phyloP scores from a whole-genome alignment of 92 coral and sea anemone species.

The Micromussa lordhowensis region DNA sequence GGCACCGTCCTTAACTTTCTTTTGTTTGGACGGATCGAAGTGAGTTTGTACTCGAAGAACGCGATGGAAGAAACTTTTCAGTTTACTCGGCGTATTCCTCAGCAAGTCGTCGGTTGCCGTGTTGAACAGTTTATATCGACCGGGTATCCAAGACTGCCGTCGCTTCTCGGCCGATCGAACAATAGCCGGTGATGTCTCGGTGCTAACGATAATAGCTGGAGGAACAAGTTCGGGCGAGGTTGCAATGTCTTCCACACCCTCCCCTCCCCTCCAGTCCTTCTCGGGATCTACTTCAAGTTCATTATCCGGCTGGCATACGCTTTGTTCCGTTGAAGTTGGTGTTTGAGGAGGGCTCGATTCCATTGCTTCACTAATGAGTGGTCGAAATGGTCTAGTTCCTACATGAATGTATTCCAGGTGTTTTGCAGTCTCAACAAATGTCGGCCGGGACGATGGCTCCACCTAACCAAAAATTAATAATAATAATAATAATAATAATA shows the following conservation, averaged over 20 bases:
- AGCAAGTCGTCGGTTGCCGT: constrained; percentile 92
- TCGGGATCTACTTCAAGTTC: not conserved
- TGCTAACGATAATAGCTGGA: constrained; percentile 38
- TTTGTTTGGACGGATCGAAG: constrained; percentile 36
- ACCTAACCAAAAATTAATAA: constrained; percentile 52
- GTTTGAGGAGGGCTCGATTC: not conserved
- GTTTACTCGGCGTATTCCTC: constrained; percentile 87
- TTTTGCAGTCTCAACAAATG: constrained; percentile 69
- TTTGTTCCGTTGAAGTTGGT: not conserved
- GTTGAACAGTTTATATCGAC: constrained; percentile 88
- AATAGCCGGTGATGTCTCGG: constrained; percentile 18
- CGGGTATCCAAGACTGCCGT: constrained; percentile 74
- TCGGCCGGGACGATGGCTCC: constrained; percentile 77
- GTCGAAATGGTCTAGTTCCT: constrained; percentile 50
- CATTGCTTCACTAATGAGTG: constrained; percentile 40
- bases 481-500: too few species aligned
- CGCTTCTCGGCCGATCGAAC: constrained; percentile 60
- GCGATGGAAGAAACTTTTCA: constrained; percentile 87
- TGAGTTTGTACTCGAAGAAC: constrained; percentile 77
- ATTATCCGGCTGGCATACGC: not conserved
- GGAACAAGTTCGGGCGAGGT: not conserved
- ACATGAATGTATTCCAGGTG: constrained; percentile 66
- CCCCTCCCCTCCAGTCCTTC: not conserved
- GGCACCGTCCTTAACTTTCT: constrained; percentile 19
- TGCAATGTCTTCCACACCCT: not conserved